Base-by-base conservation (phyloP, 2,888 invertebrate species). In the Pterostichus niger region DNA sequence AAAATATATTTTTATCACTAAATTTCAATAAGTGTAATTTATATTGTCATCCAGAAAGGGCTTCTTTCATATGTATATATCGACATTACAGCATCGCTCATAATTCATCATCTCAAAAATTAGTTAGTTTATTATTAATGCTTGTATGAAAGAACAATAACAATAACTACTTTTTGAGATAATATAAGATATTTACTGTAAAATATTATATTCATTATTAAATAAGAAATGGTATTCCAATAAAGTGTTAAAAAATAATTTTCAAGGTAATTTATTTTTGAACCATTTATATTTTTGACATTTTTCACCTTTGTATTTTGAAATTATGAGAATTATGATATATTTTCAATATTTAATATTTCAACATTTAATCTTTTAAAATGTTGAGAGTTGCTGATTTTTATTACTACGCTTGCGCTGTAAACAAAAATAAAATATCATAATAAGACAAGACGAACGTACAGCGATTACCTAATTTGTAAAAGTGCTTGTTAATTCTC, bases 1-100 rank as follows among this genome's bases (percentile, higher is more conserved):
- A 75, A 75, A 73, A 75, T 75, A 75, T 75, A 75, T 75, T 75
- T 75, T 75, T 75, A 75, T 52, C 75, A 75, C 75, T 75, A 75
- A 75, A 75, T 75, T 75, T 75, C 75, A 54, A 75, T 75, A 52
- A 75, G 49, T 75, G 75, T 75, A 75, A 49, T 75, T 75, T 75
- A 75, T 75, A 75, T 75, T 75, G 75, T 75, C 75, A 75, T 75
- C 75, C 75, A 75, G 49, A 73, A 52, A 54, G 75, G 75, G 75
- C 75, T 75, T 75, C 75, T 52, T 52, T 75, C 75, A 75, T 52
- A n/a, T 75, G 75, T 75, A 75, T 49, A 75, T 75, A 75, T 13
- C 10, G 6, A 75, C 75, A 75, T 54, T 46, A 24, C 15, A 75
- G 75, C 75, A 75, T 75, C 75, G 75, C 75, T 75, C 75, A 75